phyloP scores from a whole-genome alignment of 2,888 invertebrate genomes.

The Aromia moschata region DNA sequence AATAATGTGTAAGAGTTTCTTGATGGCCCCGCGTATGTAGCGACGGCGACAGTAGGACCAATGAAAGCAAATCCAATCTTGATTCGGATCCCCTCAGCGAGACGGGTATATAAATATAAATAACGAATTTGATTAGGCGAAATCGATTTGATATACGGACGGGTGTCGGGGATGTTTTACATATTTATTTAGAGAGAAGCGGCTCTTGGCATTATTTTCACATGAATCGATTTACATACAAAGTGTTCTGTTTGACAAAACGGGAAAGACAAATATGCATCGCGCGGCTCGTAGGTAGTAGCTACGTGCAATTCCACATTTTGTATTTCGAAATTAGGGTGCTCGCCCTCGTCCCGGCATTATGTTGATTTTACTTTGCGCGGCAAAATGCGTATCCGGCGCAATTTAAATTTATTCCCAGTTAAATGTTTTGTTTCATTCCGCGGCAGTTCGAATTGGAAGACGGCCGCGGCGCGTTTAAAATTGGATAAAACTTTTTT shows the following conservation, averaged over 20 bases:
- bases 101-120: not conserved
- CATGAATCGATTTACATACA: conserved; percentile 14
- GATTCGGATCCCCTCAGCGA: not conserved
- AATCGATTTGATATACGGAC: not conserved
- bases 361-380: not conserved
- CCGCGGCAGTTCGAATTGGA: not conserved
- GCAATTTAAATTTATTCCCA: not conserved
- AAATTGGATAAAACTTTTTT: too few relatives aligned
- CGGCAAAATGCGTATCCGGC: not conserved
- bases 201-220: conserved; percentile 3
- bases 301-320: not conserved
- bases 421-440: not conserved
- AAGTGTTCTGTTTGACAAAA: conserved; percentile 9
- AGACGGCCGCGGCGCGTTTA: too few relatives aligned
- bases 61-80: too few relatives aligned
- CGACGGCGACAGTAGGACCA: too few relatives aligned
- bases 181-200: not conserved
- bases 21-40: too few relatives aligned
- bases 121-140: not conserved
- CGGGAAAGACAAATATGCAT: conserved; percentile 11
- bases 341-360: not conserved
- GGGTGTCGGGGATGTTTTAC: not conserved
- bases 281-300: too few relatives aligned
- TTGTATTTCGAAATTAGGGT: not conserved
- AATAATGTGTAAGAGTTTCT: too few relatives aligned